Conservation (phyloP, 2,113 vertebrate genomes). For the Xenopus borealis region DNA sequence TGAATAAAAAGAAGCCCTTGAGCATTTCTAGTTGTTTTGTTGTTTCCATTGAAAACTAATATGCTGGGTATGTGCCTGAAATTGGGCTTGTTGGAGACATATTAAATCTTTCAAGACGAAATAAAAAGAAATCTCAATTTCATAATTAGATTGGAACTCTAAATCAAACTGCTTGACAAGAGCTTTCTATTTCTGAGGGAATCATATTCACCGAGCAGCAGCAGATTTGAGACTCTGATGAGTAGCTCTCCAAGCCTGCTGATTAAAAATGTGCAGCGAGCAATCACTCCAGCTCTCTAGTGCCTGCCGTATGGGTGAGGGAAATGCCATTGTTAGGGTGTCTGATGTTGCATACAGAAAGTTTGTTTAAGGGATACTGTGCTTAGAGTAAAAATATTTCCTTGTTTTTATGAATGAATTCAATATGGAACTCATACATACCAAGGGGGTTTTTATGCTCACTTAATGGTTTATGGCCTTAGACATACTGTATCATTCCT, state of each 20-base stretch:
- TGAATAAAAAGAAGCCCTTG: neutral
- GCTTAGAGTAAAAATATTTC: no score
- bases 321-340: no score
- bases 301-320: neutral
- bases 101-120: slow-evolving; percentile 32
- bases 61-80: slow-evolving; percentile 15
- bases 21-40: neutral
- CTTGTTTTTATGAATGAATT: no score
- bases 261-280: slow-evolving; percentile 22
- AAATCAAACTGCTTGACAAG: slow-evolving; percentile 33
- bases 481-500: no score
- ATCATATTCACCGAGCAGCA: slow-evolving; percentile 9
- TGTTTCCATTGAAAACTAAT: slow-evolving; percentile 19
- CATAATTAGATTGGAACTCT: slow-evolving; percentile 36
- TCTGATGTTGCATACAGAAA: no score
- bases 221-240: slow-evolving; percentile 1
- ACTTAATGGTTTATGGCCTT: no score
- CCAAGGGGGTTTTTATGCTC: no score
- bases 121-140: slow-evolving; percentile 34
- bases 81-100: slow-evolving; percentile 19
- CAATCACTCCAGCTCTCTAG: slow-evolving; percentile 8
- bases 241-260: slow-evolving; percentile 16
- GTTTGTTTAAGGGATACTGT: no score
- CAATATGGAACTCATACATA: no score
- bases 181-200: slow-evolving; percentile 32